A percentile compares a stretch with the other conserved stretches of the same genome.
Evolutionary conservation across 2,113 vertebrate genomes (phyloP).

Genomic region (Ibidorhyncha struthersii): DNA sequence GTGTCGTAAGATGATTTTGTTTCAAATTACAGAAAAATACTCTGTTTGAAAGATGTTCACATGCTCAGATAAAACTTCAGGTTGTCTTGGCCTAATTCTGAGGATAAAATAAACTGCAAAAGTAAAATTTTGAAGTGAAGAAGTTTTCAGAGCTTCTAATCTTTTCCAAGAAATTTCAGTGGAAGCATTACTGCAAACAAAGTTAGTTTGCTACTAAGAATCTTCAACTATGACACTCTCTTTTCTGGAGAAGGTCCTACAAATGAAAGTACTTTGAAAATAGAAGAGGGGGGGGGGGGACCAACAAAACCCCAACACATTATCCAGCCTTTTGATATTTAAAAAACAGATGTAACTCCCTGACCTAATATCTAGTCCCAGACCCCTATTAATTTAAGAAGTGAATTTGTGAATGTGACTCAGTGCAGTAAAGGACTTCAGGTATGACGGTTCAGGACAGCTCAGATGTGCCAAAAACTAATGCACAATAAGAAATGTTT

Average conservation of each 20-base stretch:
- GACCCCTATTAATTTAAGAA: background rate
- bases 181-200: background rate
- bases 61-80: background rate
- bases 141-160: background rate
- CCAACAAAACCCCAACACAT: accelerated
- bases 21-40: background rate
- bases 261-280: background rate
- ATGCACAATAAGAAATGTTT: background rate
- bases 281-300: background rate
- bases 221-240: background rate
- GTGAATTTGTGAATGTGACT: background rate
- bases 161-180: background rate
- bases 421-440: background rate
- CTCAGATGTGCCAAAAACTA: background rate
- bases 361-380: background rate
- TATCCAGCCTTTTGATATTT: background rate
- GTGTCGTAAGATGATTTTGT: background rate
- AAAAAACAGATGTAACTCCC: background rate
- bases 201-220: background rate
- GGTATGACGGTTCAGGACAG: background rate
- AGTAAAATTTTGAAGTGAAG: background rate
- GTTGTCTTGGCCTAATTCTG: background rate
- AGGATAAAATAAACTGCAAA: background rate
- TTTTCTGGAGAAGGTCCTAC: background rate
- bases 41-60: background rate